Conservation (phyloP, 2,888 invertebrate genomes). For the Nomada ferruginata region DNA sequence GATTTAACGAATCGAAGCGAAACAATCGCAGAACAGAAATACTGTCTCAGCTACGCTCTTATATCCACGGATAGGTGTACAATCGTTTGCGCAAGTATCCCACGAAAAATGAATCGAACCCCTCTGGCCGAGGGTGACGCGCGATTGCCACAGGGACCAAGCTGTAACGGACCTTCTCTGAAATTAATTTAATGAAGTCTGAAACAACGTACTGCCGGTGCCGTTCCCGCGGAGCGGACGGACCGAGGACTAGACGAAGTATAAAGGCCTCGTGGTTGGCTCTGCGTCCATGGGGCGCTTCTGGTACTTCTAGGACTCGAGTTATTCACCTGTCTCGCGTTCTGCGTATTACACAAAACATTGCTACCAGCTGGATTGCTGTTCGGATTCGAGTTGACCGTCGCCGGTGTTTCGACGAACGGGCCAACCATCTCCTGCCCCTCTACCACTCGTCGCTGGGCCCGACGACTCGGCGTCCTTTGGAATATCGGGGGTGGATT, state of each 20-base stretch:
- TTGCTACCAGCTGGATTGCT: constrained; percentile 67
- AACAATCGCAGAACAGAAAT: too few relatives aligned
- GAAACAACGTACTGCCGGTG: constrained; percentile 79
- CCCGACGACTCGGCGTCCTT: constrained; percentile 91
- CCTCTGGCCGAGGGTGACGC: too few relatives aligned
- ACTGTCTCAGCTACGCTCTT: background rate
- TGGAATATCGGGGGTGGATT: constrained; percentile 90
- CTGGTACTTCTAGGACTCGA: constrained; percentile 90
- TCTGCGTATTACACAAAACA: constrained; percentile 67
- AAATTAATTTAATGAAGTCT: background rate
- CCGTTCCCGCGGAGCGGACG: constrained; percentile 89
- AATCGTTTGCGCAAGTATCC: background rate
- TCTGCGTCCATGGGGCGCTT: constrained; percentile 92
- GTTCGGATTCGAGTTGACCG: constrained; percentile 68
- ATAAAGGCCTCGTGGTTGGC: constrained; percentile 91
- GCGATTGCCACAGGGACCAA: too few relatives aligned
- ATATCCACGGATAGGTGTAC: background rate
- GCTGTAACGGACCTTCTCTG: background rate
- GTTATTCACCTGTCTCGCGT: constrained; percentile 74
- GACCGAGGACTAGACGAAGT: constrained; percentile 92
- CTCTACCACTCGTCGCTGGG: constrained; percentile 89
- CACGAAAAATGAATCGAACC: background rate
- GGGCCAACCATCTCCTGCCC: constrained; percentile 85
- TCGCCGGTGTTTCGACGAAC: constrained; percentile 79
- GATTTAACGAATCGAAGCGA: too few relatives aligned